These are phyloP conservation scores for Calameuta pallipes DNA, from an alignment of 2,888 invertebrate species.

Conservation along the genomic window DNA sequence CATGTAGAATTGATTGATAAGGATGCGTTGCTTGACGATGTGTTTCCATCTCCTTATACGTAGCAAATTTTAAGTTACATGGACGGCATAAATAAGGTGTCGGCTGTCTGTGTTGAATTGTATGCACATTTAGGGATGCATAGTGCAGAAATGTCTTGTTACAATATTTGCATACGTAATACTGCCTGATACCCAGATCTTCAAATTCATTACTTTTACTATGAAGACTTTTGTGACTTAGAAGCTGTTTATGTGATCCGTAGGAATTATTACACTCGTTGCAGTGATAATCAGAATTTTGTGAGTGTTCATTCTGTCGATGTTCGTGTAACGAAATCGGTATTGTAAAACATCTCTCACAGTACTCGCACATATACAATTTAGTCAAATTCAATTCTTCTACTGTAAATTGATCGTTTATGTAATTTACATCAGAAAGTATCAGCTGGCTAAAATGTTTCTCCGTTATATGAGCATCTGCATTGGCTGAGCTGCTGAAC, in stretches of 20 bases:
- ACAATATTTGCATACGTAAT: conserved; percentile 33
- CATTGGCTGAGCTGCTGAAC: conserved; percentile 38
- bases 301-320: conserved; percentile 30
- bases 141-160: conserved; percentile 32
- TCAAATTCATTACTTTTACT: conserved; percentile 19
- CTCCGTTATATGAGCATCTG: conserved; percentile 31
- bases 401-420: conserved; percentile 30
- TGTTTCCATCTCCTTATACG: conserved; percentile 11
- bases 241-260: conserved; percentile 24
- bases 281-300: conserved; percentile 32
- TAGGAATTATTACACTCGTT: conserved; percentile 30
- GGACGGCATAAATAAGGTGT: conserved; percentile 15
- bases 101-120: conserved; percentile 12
- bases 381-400: conserved; percentile 38
- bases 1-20: conserved; percentile 27
- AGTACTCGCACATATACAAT: conserved; percentile 46
- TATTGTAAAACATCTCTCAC: conserved; percentile 41
- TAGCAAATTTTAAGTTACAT: conserved; percentile 15
- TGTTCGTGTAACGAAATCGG: conserved; percentile 40
- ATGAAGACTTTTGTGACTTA: conserved; percentile 22
- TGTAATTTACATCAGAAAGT: conserved; percentile 15
- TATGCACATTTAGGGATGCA: conserved; percentile 18
- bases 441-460: conserved; percentile 18
- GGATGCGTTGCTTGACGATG: conserved; percentile 25
- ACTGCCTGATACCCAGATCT: conserved; percentile 16